Evolutionary conservation across 2,888 invertebrate genomes (phyloP), one percentile per base, ranked within the genome.

Genomic region (Tipula lateralis): DNA sequence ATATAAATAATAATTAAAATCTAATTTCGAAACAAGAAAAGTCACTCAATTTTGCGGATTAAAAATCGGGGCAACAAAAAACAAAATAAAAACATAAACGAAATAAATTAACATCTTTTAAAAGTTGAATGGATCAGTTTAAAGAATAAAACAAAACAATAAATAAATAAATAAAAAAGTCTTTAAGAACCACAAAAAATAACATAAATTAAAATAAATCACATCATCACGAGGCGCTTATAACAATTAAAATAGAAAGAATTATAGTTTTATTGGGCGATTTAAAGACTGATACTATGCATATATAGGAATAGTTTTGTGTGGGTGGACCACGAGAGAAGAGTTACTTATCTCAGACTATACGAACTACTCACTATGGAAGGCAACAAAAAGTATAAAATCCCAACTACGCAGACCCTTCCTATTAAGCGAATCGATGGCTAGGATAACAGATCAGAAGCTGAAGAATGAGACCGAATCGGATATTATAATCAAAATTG

Each of bases 41-140:
- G 66, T 66, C 66, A 66, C 66, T 44, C 44, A 66, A 66, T 66
- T 66, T 66, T 66, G 66, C 66, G 66, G 66, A 66, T 66, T 66
- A 24, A 66, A 66, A 66, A 66, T 12, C 24, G 3, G 44, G 4
- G 3, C 32, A 32, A 32, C 32, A 32, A 32, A 3, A 32, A 32
- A 44, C n/a, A 39, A 9, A 9, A 39, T 12, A 44, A 44, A 44
- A 44, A n/a, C 36, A 36, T 16, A 44, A 44, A 44, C 16, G 16
- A 44, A n/a, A n/a, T 44, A n/a, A 44, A 44, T 44, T 44, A 7
- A 44, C 44, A 44, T 44, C 44, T 44, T 44, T 44, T 44, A 44
- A 44, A 44, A 44, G 16, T 44, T n/a, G n/a, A 44, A 44, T 36
- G 32, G 2, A 36, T 36, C 36, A 44, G 6, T 44, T 44, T 44